Evolutionary conservation across 2,113 vertebrate genomes (phyloP).

Genomic region (Myotis yumanensis): DNA sequence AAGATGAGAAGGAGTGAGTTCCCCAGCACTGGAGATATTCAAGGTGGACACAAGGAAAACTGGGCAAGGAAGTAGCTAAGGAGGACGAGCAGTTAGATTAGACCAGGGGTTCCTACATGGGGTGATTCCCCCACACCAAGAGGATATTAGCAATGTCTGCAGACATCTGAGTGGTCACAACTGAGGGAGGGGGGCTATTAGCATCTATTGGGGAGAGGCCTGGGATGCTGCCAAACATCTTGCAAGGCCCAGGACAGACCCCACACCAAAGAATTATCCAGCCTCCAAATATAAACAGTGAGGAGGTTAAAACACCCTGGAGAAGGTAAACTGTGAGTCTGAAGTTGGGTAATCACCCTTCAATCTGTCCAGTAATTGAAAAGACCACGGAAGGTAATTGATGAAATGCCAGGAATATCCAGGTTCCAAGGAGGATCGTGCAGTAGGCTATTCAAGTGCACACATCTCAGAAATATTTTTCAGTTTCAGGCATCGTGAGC

Average conservation of each 20-base stretch:
- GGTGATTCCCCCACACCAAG: too few relatives aligned
- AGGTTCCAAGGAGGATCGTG: background rate
- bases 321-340: background rate
- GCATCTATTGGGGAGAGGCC: background rate
- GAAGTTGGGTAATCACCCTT: background rate
- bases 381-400: background rate
- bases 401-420: background rate
- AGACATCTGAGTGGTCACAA: background rate
- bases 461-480: slow-evolving; percentile 31
- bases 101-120: background rate
- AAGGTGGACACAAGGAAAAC: background rate
- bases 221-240: background rate
- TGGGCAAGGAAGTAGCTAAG: background rate
- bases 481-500: slow-evolving; percentile 14
- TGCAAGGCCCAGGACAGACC: background rate
- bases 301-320: background rate
- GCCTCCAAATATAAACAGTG: background rate
- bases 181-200: background rate
- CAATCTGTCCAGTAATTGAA: background rate
- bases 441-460: background rate
- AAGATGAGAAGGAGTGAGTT: background rate
- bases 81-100: background rate
- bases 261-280: background rate
- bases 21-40: too few relatives aligned
- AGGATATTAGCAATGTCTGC: background rate